Conservation (phyloP, 2,797 vertebrate genomes). For the Hipposideros larvatus region DNA sequence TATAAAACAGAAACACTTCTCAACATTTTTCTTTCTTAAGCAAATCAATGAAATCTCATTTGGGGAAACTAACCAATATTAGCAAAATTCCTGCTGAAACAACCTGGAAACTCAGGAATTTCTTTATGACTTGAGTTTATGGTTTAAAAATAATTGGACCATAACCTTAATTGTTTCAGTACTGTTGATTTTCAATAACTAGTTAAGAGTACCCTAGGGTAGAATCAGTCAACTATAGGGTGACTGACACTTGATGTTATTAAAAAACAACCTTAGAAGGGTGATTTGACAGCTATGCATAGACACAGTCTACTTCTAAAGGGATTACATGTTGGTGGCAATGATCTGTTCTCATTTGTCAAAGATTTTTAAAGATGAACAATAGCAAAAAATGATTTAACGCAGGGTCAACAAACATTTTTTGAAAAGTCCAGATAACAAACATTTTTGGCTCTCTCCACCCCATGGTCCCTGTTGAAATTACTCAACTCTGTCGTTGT, state of each 20-base stretch:
- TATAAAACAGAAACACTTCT: slow-evolving; percentile 73
- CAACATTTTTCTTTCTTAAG: slow-evolving; percentile 74
- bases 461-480: neutral
- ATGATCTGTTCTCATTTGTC: neutral
- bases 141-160: slow-evolving; percentile 14
- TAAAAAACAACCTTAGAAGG: neutral
- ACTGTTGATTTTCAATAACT: slow-evolving; percentile 30
- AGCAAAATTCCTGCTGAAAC: slow-evolving; percentile 3
- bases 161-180: neutral
- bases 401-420: neutral
- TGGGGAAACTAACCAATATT: slow-evolving; percentile 26
- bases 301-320: neutral
- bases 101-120: neutral
- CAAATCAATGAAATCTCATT: slow-evolving; percentile 56
- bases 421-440: neutral
- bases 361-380: neutral
- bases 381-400: neutral
- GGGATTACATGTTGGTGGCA: neutral
- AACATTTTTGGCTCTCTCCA: neutral
- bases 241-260: neutral
- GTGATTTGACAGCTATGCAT: neutral
- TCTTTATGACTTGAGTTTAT: slow-evolving; percentile 47
- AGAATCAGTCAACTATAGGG: neutral
- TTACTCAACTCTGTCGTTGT: neutral
- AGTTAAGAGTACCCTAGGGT: neutral